Percentiles rank a stretch among this genome's conserved stretches.
Conservation (phyloP, 2,113 vertebrate genomes). For the Mormyrus lacerda region DNA sequence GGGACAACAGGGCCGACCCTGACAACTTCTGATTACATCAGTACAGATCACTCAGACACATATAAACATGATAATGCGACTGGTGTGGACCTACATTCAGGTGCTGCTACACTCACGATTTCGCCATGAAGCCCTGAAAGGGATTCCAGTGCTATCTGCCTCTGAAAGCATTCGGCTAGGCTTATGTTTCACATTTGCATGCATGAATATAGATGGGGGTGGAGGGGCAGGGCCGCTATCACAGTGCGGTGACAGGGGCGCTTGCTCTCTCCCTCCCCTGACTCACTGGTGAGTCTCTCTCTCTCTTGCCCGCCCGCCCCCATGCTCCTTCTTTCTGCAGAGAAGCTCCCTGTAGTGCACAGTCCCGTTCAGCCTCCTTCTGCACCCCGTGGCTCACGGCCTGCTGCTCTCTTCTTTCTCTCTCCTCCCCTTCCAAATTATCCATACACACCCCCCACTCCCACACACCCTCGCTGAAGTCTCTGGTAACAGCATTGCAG, state of each 20-base stretch:
- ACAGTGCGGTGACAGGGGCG: not conserved
- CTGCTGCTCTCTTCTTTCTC: not conserved
- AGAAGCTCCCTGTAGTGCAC: not conserved
- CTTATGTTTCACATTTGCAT: slow-evolving; percentile 42
- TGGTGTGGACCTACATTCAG: not conserved
- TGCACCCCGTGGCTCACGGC: not conserved
- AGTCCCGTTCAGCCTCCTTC: not conserved
- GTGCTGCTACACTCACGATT: not conserved
- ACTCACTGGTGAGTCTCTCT: not conserved
- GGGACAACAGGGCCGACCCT: too few relatives aligned
- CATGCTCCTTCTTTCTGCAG: not conserved
- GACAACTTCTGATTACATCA: not conserved
- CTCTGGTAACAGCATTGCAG: too few relatives aligned
- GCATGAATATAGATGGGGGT: slow-evolving; percentile 44
- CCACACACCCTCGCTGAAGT: not conserved
- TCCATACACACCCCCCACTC: not conserved
- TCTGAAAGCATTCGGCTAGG: slow-evolving; percentile 8
- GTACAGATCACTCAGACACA: not conserved
- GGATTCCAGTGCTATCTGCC: not conserved
- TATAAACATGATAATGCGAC: not conserved
- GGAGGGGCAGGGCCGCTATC: not conserved
- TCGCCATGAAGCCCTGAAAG: not conserved
- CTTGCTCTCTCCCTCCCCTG: slow-evolving; percentile 16
- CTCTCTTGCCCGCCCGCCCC: not conserved
- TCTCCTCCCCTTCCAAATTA: not conserved